These are phyloP conservation scores for Saccopteryx bilineata DNA, from an alignment of 2,113 vertebrate species.

Conservation along the genomic window DNA sequence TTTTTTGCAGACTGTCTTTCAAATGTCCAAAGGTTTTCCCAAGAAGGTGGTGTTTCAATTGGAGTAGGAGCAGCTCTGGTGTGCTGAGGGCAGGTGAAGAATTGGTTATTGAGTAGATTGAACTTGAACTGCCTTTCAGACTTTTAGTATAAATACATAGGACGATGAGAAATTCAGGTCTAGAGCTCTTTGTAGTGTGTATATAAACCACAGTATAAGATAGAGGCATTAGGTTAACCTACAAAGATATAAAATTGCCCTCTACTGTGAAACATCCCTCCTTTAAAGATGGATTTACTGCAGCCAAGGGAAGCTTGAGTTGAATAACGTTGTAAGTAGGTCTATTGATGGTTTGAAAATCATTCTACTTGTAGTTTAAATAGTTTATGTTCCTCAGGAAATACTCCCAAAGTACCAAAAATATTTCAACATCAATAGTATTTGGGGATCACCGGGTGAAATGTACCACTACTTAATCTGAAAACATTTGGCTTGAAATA, in stretches of 20 bases:
- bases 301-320: background rate
- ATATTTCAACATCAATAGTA: conserved; percentile 2
- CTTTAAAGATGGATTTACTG: conserved; percentile 32
- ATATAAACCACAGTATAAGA: background rate
- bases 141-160: background rate
- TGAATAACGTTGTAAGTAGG: background rate
- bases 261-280: background rate
- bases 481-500: conserved; percentile 74
- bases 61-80: background rate
- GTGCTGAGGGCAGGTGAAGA: background rate
- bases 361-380: conserved; percentile 32
- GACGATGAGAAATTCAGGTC: background rate
- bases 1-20: background rate
- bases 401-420: background rate
- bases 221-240: background rate
- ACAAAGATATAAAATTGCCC: background rate
- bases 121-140: background rate
- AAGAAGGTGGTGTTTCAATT: background rate
- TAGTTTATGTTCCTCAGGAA: conserved; percentile 43
- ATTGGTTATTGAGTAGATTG: background rate
- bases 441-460: conserved; percentile 72
- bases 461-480: conserved; percentile 74
- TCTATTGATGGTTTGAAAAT: background rate
- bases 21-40: background rate
- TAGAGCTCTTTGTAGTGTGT: conserved; percentile 37